phyloP scores from a whole-genome alignment of 2,888 invertebrate genomes.

The Isotomurus palustris region DNA sequence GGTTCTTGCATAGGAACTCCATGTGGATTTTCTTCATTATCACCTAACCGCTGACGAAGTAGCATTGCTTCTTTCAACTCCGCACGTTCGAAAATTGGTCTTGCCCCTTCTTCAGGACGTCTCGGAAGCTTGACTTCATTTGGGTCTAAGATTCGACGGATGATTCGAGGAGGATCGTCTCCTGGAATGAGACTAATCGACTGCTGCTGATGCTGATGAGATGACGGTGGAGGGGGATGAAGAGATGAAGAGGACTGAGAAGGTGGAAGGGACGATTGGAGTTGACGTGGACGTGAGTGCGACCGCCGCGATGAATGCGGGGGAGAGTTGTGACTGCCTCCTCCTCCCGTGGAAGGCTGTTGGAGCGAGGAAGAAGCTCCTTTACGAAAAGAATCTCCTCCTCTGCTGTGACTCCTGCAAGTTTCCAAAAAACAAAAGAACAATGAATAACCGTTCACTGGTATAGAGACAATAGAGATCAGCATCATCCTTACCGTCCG shows the following conservation, averaged over 20 bases:
- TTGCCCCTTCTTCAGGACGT: constrained; percentile 36
- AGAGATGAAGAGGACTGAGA: neutral
- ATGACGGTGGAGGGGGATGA: neutral
- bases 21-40: constrained; percentile 37
- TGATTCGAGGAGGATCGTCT: constrained; percentile 28
- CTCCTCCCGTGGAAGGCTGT: neutral
- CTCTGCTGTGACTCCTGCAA: no score
- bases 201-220: constrained; percentile 6
- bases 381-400: no score
- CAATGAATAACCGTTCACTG: no score
- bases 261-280: neutral
- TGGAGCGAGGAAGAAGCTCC: no score
- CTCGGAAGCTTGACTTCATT: constrained; percentile 43
- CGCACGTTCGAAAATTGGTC: constrained; percentile 43
- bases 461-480: no score
- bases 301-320: neutral
- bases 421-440: no score
- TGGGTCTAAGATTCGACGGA: constrained; percentile 39
- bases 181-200: constrained; percentile 31
- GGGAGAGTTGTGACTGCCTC: neutral
- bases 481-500: no score
- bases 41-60: constrained; percentile 33
- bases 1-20: constrained; percentile 25
- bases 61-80: constrained; percentile 40
- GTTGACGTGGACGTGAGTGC: neutral